Evolutionary conservation across 2,797 vertebrate genomes (phyloP), one percentile per base, ranked within the genome.

Genomic region (Molossus molossus): DNA sequence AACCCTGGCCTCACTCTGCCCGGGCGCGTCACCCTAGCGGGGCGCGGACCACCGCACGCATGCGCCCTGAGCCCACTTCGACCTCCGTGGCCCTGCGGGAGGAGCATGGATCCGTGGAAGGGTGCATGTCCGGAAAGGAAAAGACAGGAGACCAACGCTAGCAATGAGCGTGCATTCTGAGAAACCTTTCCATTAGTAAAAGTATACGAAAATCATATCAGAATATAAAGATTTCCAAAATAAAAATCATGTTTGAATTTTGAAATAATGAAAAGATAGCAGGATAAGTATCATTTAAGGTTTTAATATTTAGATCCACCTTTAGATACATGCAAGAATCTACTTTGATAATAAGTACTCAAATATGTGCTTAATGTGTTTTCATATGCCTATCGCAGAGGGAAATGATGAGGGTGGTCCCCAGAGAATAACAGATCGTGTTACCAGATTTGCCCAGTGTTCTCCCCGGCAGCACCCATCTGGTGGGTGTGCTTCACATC

Each of bases 41-140:
- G 11, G 45, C 7, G 3, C 25, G 45, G 55, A 14, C 33, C 25
- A 3, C 2, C 0, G 1, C 1, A 0, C 0, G 1, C 8, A 1
- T 2, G 23, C 7, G 33, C 27, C 10, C 65, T 7, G 13, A 20
- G 18, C 14, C 50, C 9, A 0, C 45, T 9, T 23, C 3, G 4
- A 15, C 6, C 57, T 27, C 29, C 1, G 29, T 1, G n/a, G 12
- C 20, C 20, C 6, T 4, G 37, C 3, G n/a, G 7, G 45, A 33
- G 10, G 5, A 12, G 0, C 15, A 0, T 21, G 9, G 29, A 9
- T 13, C 2, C 12, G 0, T 5, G 27, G 15, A 55, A 2, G 2
- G 2, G 8, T 3, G 4, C 17, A 0, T 21, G 37, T 2, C 18
- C 0, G 86, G 57, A 53, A 62, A 60, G n/a, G 9, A 6, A 12